Percentiles rank a stretch among this genome's conserved stretches.
Conservation (phyloP, 2,113 vertebrate genomes). For the Empidonax alnorum region DNA sequence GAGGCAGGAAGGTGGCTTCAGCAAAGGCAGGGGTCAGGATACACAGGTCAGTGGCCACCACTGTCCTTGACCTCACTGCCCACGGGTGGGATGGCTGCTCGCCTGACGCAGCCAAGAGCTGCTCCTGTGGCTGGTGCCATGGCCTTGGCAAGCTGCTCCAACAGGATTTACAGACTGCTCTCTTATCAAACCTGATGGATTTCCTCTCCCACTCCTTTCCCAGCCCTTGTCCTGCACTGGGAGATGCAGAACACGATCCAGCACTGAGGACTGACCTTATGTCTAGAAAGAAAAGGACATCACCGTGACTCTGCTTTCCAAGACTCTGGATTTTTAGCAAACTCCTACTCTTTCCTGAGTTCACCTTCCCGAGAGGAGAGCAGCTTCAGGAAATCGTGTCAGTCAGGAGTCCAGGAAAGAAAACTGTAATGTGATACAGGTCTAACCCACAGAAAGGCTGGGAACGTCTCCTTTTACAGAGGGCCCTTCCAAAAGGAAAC, state of each 20-base stretch:
- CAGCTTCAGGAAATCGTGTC: neutral
- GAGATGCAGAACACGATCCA: neutral
- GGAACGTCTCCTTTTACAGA: conserved; percentile 14
- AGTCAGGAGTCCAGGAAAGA: conserved; percentile 35
- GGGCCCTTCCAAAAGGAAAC: conserved; percentile 39
- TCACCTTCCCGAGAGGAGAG: conserved; percentile 16
- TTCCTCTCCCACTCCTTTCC: conserved; percentile 46
- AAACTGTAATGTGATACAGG: conserved; percentile 9
- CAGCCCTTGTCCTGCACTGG: neutral
- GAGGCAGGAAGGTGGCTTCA: neutral
- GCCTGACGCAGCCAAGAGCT: accelerated
- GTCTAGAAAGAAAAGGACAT: neutral
- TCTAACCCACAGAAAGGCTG: neutral
- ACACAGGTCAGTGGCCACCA: neutral
- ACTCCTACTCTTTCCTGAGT: conserved; percentile 47
- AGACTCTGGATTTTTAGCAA: conserved; percentile 31
- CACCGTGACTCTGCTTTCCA: neutral
- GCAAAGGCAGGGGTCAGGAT: neutral
- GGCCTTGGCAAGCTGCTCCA: conserved; percentile 12
- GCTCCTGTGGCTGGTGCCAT: neutral
- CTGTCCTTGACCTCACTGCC: neutral
- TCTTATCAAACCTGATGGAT: conserved; percentile 9
- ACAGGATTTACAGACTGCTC: conserved; percentile 4
- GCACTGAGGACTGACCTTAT: neutral
- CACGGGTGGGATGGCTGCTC: neutral